Evolutionary conservation across 2,888 invertebrate genomes (phyloP).

Genomic region (Aquatica leii): DNA sequence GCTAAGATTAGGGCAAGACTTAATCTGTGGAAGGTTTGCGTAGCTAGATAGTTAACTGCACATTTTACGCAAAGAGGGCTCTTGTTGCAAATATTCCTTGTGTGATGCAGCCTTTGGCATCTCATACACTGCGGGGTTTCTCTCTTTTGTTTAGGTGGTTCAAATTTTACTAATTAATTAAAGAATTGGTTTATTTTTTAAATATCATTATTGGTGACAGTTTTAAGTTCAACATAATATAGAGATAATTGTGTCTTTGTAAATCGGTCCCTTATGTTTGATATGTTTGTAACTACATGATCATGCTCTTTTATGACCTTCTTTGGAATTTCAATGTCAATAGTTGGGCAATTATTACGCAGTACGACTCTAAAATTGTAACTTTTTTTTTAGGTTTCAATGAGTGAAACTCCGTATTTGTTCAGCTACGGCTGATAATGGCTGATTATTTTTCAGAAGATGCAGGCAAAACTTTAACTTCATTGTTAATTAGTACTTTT

Average conservation of each 20-base stretch:
- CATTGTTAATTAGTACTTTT: too few relatives aligned
- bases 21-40: too few relatives aligned
- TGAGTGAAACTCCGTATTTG: slow-evolving; percentile 18
- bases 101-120: neutral
- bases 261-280: slow-evolving; percentile 14
- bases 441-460: neutral
- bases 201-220: slow-evolving; percentile 11
- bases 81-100: neutral
- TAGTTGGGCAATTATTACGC: slow-evolving; percentile 5
- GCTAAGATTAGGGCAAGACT: neutral
- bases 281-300: slow-evolving; percentile 6
- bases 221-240: slow-evolving; percentile 8
- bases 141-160: neutral
- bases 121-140: neutral
- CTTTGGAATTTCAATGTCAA: slow-evolving; percentile 1
- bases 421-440: neutral
- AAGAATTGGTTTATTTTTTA: slow-evolving; percentile 16
- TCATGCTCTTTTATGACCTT: slow-evolving; percentile 8
- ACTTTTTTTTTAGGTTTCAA: slow-evolving; percentile 7
- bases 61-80: slow-evolving; percentile 4
- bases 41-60: neutral
- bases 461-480: slow-evolving; percentile 7
- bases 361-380: slow-evolving; percentile 15
- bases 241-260: slow-evolving; percentile 12
- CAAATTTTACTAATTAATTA: slow-evolving; percentile 11